Base-by-base conservation (phyloP, 2,113 vertebrate species). In the Rhinolophus ferrumequinum region DNA sequence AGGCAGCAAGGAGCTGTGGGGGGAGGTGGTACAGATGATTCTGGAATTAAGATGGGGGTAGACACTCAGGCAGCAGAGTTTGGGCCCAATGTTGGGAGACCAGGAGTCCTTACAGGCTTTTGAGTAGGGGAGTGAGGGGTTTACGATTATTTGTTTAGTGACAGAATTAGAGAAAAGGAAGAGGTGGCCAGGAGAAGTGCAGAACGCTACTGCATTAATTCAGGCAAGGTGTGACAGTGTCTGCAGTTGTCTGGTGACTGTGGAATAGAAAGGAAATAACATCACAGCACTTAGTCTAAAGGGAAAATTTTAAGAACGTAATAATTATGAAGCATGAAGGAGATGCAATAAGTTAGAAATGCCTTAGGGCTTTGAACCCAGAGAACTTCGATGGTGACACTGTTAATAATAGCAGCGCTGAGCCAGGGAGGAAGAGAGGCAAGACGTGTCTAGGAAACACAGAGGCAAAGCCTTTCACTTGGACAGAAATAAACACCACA, bases 1-100 rank as follows among this genome's bases (percentile, higher is more conserved):
- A 9, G 14, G 33, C 41, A 66, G 12, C 7, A 6, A 7, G 3
- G 19, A 73, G 24, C 1, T 11, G 13, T 0, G 0, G 0, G n/a
- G 12, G 82, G 9, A 8, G 2, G 5, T 3, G 19, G 16, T 56
- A 50, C 93, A 56, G 16, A 50, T 30, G 73, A 47, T 56, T 77
- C 67, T 3, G 0, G 4, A 56, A 58, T 24, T 8, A 35, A 90
- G 18, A 69, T 3, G 8, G 16, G 52, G 3, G 14, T 22, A 33
- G 12, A 77, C 30, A 66, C 44, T n/a, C 8, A 8, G 33, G 22
- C 38, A 44, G 11, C 22, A 93, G n/a, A 66, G 47, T 64, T 69
- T 13, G n/a, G 62, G 33, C 22, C n/a, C 3, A 4, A 87, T 28
- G 12, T 35, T 41, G 10, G 35, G 30, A 84, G 15, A 30, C 30